Percentiles rank a stretch among this genome's conserved stretches.
Conservation (phyloP, 2,113 vertebrate genomes). For the Rhinichthys klamathensis region DNA sequence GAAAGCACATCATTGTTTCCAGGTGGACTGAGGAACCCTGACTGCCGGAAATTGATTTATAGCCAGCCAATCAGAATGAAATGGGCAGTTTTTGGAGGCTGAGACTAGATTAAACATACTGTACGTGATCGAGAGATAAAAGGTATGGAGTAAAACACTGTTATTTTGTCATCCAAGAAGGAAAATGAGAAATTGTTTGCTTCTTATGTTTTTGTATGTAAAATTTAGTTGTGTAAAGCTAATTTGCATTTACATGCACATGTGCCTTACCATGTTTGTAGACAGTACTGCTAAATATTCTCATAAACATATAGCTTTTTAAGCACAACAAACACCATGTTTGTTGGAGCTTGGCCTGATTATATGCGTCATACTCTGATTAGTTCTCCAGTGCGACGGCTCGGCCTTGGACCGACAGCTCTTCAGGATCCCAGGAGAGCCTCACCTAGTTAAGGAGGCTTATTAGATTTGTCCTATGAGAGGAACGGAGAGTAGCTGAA, state of each 20-base stretch:
- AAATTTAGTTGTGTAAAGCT: neutral
- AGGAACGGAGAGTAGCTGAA: constrained; percentile 64
- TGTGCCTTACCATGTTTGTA: too few species aligned
- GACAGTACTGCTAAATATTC: neutral
- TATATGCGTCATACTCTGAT: constrained; percentile 17
- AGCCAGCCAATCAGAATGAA: neutral
- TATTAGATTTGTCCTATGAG: constrained; percentile 74
- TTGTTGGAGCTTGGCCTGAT: constrained; percentile 16
- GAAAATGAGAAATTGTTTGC: neutral
- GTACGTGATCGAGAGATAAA: neutral
- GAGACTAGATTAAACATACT: neutral
- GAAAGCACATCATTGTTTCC: neutral
- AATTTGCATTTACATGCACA: neutral
- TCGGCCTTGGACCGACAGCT: constrained; percentile 47
- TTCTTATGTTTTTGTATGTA: neutral
- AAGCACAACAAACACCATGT: neutral
- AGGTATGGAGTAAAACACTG: neutral
- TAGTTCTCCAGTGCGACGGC: neutral
- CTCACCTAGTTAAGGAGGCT: constrained; percentile 62
- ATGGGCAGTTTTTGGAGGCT: neutral
- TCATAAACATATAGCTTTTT: neutral
- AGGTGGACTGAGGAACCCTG: neutral
- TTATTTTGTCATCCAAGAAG: neutral
- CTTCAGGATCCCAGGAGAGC: constrained; percentile 57
- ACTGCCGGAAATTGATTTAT: neutral